phyloP scores from a whole-genome alignment of 2,888 invertebrate genomes.

The Masnerella sp. region DNA sequence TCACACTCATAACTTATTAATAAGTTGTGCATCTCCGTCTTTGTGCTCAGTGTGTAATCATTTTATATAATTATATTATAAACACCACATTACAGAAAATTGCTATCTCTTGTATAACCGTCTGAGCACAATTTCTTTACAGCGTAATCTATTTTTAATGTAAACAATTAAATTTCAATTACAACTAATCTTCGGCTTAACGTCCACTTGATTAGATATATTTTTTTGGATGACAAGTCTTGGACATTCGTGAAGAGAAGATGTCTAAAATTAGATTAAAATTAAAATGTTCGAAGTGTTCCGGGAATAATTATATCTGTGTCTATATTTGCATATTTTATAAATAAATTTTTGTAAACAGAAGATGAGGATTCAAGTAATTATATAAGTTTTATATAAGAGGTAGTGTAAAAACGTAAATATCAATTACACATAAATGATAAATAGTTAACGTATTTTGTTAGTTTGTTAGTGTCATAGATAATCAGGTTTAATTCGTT shows the following conservation, averaged over 20 bases:
- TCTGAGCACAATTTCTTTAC: too few relatives aligned
- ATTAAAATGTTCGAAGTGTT: too few relatives aligned
- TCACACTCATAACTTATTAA: conserved; percentile 44
- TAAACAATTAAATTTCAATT: too few relatives aligned
- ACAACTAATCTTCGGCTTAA: too few relatives aligned
- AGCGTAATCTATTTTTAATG: background rate
- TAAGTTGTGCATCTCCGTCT: conserved; percentile 24
- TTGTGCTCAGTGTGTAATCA: background rate
- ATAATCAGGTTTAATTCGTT: background rate
- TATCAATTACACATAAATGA: background rate
- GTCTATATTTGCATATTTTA: background rate
- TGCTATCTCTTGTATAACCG: too few relatives aligned
- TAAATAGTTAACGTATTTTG: background rate
- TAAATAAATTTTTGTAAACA: background rate
- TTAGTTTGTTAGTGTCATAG: too few relatives aligned
- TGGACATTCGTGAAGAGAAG: too few relatives aligned
- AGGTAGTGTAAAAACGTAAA: background rate
- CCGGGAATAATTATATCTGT: background rate
- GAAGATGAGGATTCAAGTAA: background rate
- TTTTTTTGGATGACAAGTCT: too few relatives aligned
- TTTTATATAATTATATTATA: background rate
- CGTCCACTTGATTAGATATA: too few relatives aligned
- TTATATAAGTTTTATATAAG: background rate
- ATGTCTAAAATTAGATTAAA: too few relatives aligned
- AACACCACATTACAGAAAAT: background rate